Conservation (phyloP, 2,888 invertebrate genomes). For the Leucophora obtusa region DNA sequence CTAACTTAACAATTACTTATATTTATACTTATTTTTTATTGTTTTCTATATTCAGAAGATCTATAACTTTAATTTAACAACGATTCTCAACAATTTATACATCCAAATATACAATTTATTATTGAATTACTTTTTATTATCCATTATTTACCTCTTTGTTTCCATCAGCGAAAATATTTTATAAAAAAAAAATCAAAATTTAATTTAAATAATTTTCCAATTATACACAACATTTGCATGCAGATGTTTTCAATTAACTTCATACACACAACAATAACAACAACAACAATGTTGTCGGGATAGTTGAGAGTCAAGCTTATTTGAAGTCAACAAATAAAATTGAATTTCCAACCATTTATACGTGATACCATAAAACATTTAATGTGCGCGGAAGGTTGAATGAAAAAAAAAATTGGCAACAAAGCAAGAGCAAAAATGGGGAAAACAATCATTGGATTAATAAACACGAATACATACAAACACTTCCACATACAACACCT, state of each 20-base stretch:
- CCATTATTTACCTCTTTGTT: slow-evolving; percentile 1
- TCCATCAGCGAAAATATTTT: not conserved
- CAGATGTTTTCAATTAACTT: slow-evolving; percentile 63
- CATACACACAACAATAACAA: slow-evolving; percentile 24
- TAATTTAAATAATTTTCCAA: slow-evolving; percentile 61
- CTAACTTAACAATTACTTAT: too few species aligned
- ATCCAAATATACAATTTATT: not conserved
- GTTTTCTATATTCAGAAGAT: too few species aligned
- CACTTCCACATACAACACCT: slow-evolving; percentile 16
- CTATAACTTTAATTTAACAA: too few species aligned
- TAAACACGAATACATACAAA: slow-evolving; percentile 11
- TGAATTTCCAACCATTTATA: slow-evolving; percentile 54
- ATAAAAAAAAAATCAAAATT: slow-evolving; percentile 40
- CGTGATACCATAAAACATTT: slow-evolving; percentile 55
- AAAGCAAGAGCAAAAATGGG: slow-evolving; percentile 47
- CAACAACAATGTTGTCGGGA: slow-evolving; percentile 45
- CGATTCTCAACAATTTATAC: not conserved
- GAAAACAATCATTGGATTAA: slow-evolving; percentile 37
- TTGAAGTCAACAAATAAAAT: slow-evolving; percentile 56
- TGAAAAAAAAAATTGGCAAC: slow-evolving; percentile 31
- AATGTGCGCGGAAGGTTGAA: slow-evolving; percentile 29
- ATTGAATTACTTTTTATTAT: slow-evolving; percentile 4
- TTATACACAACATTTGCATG: slow-evolving; percentile 64
- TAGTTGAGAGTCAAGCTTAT: slow-evolving; percentile 31
- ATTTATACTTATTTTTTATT: too few species aligned